Conservation (phyloP, 2,797 vertebrate species). For the Gastrophryne carolinensis region DNA sequence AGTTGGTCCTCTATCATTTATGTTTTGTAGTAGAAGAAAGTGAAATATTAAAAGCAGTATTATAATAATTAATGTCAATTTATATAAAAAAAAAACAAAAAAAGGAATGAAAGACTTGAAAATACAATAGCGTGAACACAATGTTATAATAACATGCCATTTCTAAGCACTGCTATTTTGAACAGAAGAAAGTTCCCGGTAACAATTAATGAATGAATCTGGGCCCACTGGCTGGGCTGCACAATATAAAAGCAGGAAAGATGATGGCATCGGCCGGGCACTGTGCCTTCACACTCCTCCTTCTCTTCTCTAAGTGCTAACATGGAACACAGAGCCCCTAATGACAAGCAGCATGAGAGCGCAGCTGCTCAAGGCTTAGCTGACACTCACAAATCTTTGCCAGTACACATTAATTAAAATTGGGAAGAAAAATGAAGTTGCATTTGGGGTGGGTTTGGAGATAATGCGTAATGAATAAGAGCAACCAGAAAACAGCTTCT, state of each 20-base stretch:
- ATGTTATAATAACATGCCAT: conserved; percentile 2
- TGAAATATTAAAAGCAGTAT: no score
- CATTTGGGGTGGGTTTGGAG: conserved; percentile 8
- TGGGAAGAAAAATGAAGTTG: conserved; percentile 24
- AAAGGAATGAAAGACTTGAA: neutral
- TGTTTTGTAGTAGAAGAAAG: neutral
- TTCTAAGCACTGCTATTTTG: neutral
- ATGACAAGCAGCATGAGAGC: conserved; percentile 50
- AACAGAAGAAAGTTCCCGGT: conserved; percentile 2
- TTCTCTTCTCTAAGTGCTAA: conserved; percentile 35
- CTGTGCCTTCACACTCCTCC: conserved; percentile 30
- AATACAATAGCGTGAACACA: neutral
- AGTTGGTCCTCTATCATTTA: no score
- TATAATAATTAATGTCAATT: neutral
- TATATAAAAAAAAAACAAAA: neutral
- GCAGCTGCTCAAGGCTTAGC: conserved; percentile 38
- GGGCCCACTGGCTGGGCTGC: neutral
- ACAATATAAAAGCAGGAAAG: conserved; percentile 24
- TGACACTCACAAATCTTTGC: conserved; percentile 36
- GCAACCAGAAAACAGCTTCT: neutral
- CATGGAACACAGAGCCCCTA: conserved; percentile 36
- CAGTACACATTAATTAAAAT: conserved; percentile 47
- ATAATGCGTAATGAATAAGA: conserved; percentile 26
- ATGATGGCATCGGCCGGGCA: conserved; percentile 40
- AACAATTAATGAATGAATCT: conserved; percentile 8